Evolutionary conservation across 2,797 vertebrate species (phyloP), one percentile per base, ranked within the genome.

Genomic region (Onychomys arenicola): DNA sequence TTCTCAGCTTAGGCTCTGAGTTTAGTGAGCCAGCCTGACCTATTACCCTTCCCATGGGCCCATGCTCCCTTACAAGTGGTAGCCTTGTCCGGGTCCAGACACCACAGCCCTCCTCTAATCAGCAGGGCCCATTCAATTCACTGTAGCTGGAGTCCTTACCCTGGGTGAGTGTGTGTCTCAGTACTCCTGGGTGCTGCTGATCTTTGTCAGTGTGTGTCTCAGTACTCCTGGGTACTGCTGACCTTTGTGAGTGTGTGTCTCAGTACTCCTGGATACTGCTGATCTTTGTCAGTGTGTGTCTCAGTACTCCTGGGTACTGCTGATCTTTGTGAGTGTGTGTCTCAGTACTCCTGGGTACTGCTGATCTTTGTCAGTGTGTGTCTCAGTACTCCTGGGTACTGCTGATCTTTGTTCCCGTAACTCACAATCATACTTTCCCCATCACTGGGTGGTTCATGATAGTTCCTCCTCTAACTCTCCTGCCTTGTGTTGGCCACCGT

Each of bases 1-100:
- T 94, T 82, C 49, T 93, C 65, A 83, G n/a, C 55, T 93, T 49
- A 81, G 80, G 21, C 71, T 91, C 85, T 75, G 87, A 90, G 25
- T 93, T 40, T 61, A 90, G 0, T 12, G 27, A 29, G 61, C 65
- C 55, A 1, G 17, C 16, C 49, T 73, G 61, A 89, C 43, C n/a
- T n/a, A 40, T 55, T 14, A 55, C 43, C n/a, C 76, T 91, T 96
- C 34, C 82, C 32, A 9, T 82, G 57, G 63, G 67, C 52, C 59
- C 78, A 59, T 63, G 43, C 25, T 92, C 4, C 43, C 81, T 90
- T 73, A 8, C 37, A n/a, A 85, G 37, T 63, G 82, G 69, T n/a
- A 59, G 12, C n/a, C 88, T 57, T 83, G 3, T 49, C 37, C 13
- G 32, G 49, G 29, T 86, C 8, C 40, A 59, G 85, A 59, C 1